These are phyloP conservation scores for Cryptophagus acutangulus DNA, from an alignment of 2,888 invertebrate species.

Conservation along the genomic window DNA sequence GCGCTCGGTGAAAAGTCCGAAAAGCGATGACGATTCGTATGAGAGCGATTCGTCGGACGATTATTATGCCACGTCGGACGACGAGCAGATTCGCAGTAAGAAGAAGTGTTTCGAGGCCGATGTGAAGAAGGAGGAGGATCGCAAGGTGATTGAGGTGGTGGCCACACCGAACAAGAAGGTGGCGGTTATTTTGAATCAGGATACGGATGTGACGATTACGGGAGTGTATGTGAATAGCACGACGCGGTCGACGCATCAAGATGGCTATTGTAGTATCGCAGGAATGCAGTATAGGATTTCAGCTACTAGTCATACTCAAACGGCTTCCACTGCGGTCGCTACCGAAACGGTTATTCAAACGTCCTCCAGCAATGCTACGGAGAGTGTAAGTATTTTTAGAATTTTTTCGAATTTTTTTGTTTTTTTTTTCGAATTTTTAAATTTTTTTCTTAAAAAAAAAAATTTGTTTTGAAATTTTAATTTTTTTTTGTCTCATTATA, in stretches of 20 bases:
- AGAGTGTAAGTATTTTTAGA: conserved; percentile 47
- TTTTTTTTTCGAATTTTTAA: no score
- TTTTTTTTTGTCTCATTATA: no score
- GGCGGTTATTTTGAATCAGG: conserved; percentile 78
- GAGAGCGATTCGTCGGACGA: conserved; percentile 53
- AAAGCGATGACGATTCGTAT: conserved; percentile 51
- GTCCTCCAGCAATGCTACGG: conserved; percentile 38
- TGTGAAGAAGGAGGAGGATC: conserved; percentile 51
- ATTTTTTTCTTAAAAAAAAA: no score
- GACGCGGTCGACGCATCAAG: conserved; percentile 69
- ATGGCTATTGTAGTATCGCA: conserved; percentile 78
- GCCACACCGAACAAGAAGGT: conserved; percentile 54
- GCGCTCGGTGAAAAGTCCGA: conserved; percentile 50
- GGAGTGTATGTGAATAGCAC: conserved; percentile 77
- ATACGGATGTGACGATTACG: conserved; percentile 82
- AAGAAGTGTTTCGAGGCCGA: conserved; percentile 46
- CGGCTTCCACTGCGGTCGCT: conserved; percentile 76
- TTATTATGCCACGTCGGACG: conserved; percentile 51
- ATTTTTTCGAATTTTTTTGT: no score
- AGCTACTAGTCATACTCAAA: conserved; percentile 80
- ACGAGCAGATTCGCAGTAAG: conserved; percentile 40
- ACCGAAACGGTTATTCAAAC: conserved; percentile 53
- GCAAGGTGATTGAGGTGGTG: conserved; percentile 43
- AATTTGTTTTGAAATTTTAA: no score
- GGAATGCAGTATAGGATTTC: conserved; percentile 85